phyloP scores from a whole-genome alignment of 2,113 vertebrate species.

The Pipra filicauda region DNA sequence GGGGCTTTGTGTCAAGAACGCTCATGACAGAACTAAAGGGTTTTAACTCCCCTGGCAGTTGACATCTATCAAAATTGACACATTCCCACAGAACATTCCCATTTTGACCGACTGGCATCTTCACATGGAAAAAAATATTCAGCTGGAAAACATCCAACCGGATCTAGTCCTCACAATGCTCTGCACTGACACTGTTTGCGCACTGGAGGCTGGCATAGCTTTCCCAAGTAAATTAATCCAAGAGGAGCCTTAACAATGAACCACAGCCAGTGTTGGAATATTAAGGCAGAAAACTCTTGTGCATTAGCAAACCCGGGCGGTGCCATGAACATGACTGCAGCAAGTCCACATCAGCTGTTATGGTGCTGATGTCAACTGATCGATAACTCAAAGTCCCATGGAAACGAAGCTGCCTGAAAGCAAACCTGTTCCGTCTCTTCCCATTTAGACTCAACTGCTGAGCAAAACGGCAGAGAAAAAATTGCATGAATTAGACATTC shows the following conservation, averaged over 20 bases:
- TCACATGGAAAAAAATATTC: neutral
- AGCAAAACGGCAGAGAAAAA: neutral
- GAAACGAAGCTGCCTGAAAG: neutral
- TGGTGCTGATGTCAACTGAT: neutral
- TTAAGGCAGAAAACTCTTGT: neutral
- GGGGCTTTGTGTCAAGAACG: neutral
- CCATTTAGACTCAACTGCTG: neutral
- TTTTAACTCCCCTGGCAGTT: neutral
- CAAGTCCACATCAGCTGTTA: neutral
- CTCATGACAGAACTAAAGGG: neutral
- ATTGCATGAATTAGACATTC: neutral
- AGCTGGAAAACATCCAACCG: neutral
- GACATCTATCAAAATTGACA: neutral
- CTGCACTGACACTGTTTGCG: neutral
- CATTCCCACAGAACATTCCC: neutral
- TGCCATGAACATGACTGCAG: neutral
- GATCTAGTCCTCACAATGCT: accelerated
- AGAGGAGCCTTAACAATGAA: neutral
- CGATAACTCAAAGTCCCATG: neutral
- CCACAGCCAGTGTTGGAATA: neutral
- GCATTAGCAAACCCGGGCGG: neutral
- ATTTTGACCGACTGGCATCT: neutral
- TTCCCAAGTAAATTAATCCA: neutral
- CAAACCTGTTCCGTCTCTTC: neutral
- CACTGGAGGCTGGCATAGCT: neutral